Conservation (phyloP, 2,113 vertebrate species). For the Podarcis muralis region DNA sequence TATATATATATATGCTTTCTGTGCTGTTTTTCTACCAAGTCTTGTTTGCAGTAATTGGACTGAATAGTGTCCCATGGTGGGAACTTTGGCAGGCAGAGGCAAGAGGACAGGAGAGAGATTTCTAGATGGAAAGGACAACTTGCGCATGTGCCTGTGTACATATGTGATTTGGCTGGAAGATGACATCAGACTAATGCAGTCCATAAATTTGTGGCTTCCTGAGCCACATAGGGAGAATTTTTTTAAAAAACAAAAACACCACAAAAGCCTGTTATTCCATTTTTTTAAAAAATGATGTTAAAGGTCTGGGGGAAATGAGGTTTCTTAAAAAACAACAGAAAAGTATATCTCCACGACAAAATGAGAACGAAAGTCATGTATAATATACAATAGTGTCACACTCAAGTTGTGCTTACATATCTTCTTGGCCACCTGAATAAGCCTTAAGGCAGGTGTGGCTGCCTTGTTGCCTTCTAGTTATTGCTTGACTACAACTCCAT, state of each 20-base stretch:
- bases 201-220: constrained; percentile 21
- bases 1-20: constrained; percentile 24
- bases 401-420: constrained; percentile 27
- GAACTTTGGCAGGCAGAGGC: constrained; percentile 52
- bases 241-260: constrained; percentile 4
- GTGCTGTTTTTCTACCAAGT: constrained; percentile 41
- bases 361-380: constrained; percentile 43
- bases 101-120: constrained; percentile 45
- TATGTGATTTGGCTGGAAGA: constrained; percentile 56
- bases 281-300: constrained; percentile 16
- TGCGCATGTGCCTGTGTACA: constrained; percentile 43
- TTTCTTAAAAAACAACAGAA: constrained; percentile 37
- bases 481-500: too few species aligned
- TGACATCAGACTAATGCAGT: constrained; percentile 27
- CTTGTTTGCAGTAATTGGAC: constrained; percentile 57
- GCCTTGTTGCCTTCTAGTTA: too few species aligned
- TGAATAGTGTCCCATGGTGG: constrained; percentile 53
- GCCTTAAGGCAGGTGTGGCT: constrained; percentile 2
- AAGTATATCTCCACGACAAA: constrained; percentile 48
- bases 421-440: constrained; percentile 10
- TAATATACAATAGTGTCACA: not conserved
- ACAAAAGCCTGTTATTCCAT: constrained; percentile 16
- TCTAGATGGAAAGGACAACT: constrained; percentile 63
- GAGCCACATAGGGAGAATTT: not conserved
- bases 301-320: constrained; percentile 47